Conservation (phyloP, 37 sponge, comb jelly and placozoan species). For the Aphrocallistes beatrix region DNA sequence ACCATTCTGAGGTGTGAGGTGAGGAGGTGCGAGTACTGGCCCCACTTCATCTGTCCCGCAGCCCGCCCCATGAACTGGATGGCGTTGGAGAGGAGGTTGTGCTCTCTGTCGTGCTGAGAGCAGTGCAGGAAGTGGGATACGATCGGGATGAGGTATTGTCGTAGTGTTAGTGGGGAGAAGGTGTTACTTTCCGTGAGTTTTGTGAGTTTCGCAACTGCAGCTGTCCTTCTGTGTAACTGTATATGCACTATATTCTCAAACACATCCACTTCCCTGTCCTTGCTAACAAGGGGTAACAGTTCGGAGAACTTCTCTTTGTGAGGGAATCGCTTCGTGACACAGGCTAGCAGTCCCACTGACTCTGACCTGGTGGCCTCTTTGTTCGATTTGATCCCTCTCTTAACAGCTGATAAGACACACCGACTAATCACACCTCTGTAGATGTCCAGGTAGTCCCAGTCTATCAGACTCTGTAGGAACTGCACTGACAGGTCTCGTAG, state of each 20-base stretch:
- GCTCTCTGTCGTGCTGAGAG: background rate
- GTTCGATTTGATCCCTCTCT: conserved; percentile 21
- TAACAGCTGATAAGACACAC: conserved; percentile 14
- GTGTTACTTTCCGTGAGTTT: conserved; percentile 6
- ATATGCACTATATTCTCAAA: conserved; percentile 76
- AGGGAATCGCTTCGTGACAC: conserved; percentile 34
- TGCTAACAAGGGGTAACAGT: conserved; percentile 25
- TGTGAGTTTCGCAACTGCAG: background rate
- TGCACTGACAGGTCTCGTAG: conserved; percentile 54
- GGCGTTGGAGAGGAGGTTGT: background rate
- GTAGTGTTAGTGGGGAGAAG: background rate
- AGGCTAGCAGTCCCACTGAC: conserved; percentile 42
- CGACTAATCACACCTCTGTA: background rate
- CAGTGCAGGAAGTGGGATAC: background rate
- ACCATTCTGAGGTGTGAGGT: background rate
- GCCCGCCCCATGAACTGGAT: background rate
- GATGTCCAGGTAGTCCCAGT: background rate
- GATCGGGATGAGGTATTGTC: background rate
- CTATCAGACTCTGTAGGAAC: conserved; percentile 22
- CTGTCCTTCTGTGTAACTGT: conserved; percentile 35
- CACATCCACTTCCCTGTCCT: conserved; percentile 73
- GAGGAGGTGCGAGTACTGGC: background rate
- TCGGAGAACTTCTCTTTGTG: conserved; percentile 45
- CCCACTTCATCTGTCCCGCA: background rate
- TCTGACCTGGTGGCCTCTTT: conserved; percentile 40